A percentile compares a stretch with the other conserved stretches of the same genome.
Evolutionary conservation across 2,113 vertebrate genomes (phyloP).

Genomic region (Dermatemys mawii): DNA sequence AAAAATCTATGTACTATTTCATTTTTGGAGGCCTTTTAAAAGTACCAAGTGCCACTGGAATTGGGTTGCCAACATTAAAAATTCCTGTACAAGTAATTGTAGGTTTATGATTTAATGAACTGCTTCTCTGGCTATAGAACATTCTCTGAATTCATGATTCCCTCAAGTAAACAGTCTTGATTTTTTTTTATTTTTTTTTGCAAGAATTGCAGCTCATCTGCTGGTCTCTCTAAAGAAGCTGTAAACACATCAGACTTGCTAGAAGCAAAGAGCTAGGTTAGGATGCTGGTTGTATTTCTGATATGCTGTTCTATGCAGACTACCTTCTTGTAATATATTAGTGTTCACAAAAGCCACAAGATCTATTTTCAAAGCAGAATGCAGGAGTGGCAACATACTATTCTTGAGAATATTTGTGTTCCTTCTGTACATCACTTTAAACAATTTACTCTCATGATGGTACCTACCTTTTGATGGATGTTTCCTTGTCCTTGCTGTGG

Average conservation of each 20-base stretch:
- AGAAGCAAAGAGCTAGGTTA: background rate
- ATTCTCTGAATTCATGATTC: too few species aligned
- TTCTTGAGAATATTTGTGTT: slow-evolving; percentile 2
- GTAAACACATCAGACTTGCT: background rate
- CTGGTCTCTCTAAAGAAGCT: background rate
- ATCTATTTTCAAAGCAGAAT: background rate
- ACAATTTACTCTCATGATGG: background rate
- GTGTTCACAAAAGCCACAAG: background rate
- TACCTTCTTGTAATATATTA: background rate
- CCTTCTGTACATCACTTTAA: background rate
- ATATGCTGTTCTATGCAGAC: background rate
- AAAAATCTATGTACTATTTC: background rate
- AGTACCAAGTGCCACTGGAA: background rate
- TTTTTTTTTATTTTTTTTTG: background rate
- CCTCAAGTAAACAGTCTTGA: background rate
- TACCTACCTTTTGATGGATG: background rate
- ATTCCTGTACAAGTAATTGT: background rate
- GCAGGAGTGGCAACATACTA: background rate
- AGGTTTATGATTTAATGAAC: background rate
- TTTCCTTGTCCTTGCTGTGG: background rate
- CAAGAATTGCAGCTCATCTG: background rate
- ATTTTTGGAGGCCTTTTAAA: background rate
- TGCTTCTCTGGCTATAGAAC: too few species aligned
- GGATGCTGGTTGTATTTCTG: background rate
- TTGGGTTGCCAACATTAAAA: background rate